Evolutionary conservation across 2,797 vertebrate species (phyloP).

Genomic region (Morelia viridis): DNA sequence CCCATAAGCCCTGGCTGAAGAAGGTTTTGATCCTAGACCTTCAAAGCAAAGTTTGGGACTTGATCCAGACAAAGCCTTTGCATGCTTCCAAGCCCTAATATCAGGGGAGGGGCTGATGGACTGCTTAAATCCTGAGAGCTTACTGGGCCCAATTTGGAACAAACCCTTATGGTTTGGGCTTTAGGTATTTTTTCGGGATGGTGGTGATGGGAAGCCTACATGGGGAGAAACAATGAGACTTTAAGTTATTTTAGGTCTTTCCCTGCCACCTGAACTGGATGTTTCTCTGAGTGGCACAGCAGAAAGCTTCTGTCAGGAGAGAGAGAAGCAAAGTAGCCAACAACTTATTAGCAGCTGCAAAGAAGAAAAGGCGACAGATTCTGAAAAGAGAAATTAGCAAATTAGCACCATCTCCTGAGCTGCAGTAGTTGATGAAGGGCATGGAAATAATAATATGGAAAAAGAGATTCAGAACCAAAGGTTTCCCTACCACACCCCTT

Average conservation of each 20-base stretch:
- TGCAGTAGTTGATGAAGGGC: no score
- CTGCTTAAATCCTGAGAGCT: neutral
- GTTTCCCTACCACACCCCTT: neutral
- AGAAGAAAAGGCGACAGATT: neutral
- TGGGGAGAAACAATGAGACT: neutral
- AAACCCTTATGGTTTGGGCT: neutral
- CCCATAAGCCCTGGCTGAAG: slow-evolving; percentile 16
- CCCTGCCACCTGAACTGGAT: neutral
- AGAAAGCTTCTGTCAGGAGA: neutral
- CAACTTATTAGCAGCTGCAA: neutral
- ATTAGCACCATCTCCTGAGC: neutral
- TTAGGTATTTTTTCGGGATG: neutral
- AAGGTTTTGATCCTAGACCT: neutral
- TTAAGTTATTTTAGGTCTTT: neutral
- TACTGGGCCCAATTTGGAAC: neutral
- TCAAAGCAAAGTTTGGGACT: neutral
- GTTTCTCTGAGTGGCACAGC: neutral
- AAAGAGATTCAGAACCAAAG: neutral
- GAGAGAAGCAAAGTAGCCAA: neutral
- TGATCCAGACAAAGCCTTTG: neutral
- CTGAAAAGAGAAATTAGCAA: neutral
- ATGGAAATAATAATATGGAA: neutral
- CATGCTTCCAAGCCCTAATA: neutral
- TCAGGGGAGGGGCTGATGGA: neutral
- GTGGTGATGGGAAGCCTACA: neutral